Conservation (phyloP, 2,797 vertebrate genomes). For the Aldrovandia affinis region DNA sequence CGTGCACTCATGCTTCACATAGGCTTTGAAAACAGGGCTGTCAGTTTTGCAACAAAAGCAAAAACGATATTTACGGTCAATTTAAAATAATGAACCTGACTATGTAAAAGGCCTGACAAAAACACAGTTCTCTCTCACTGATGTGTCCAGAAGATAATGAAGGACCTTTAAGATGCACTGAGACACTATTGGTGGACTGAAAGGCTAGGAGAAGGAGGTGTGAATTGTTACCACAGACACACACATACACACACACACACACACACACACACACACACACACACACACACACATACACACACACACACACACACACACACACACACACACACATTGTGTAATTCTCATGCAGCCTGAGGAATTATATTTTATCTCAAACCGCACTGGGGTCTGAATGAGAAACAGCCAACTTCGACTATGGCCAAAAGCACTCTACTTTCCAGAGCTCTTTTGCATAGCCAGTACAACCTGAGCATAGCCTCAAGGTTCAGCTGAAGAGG, state of each 20-base stretch:
- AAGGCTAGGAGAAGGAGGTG: neutral
- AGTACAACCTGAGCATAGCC: too few species aligned
- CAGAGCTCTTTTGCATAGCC: neutral
- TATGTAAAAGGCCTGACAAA: too few species aligned
- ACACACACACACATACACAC: slow-evolving; percentile 1
- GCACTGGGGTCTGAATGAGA: neutral
- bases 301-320: slow-evolving; percentile 10
- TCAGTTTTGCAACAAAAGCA: too few species aligned
- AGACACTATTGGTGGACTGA: neutral
- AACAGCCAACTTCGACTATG: neutral
- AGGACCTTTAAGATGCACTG: neutral
- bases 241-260: neutral
- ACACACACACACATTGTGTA: neutral
- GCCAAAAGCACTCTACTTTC: neutral
- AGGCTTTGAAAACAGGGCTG: too few species aligned
- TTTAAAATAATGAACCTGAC: too few species aligned
- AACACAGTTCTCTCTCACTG: too few species aligned
- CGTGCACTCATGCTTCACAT: neutral
- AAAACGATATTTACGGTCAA: too few species aligned
- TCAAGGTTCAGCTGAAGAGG: too few species aligned
- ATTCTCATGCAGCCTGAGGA: neutral
- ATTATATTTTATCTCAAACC: slow-evolving; percentile 5
- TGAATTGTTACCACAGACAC: too few species aligned
- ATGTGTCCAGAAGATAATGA: neutral
- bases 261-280: slow-evolving; percentile 1